Evolutionary conservation across 2,797 vertebrate genomes (phyloP), one percentile per base, ranked within the genome.

Genomic region (Pseudochromis fuscus): DNA sequence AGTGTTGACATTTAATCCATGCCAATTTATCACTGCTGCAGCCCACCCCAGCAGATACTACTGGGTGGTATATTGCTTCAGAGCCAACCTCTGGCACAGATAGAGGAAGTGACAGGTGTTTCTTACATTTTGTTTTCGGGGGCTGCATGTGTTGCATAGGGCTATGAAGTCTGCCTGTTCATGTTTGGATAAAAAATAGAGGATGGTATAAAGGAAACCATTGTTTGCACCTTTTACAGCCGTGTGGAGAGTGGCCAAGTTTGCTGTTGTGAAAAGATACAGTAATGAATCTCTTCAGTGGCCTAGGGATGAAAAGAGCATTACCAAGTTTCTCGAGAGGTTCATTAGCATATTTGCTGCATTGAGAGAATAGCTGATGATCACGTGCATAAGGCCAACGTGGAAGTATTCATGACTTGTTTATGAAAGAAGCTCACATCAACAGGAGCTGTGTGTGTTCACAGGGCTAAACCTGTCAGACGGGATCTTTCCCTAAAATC

Each of bases 1-100:
- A 68, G 82, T 71, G 79, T 73, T 91, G 92, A 93, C 93, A 91
- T 91, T 92, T 91, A 89, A 89, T 92, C 89, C 87, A 90, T 89
- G 86, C 77, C 80, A 92, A 89, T 92, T 91, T 77, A 88, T 91
- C 81, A 86, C 66, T 8, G 52, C 83, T 71, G 75, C 82, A 84
- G 69, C 69, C 80, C 74, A 82, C 78, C 74, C 25, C 31, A 44
- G 71, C 66, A 84, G 74, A 85, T 48, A 66, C 77, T 67, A 65
- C 77, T 56, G 76, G 75, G 77, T 80, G 75, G 70, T 81, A 72
- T 69, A 67, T 82, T 71, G 58, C 75, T 81, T 86, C 77, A 67
- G 74, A 89, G 71, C 67, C 66, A 77, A 83, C 77, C 60, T 66
- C 50, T 76, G 77, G 68, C 60, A 61, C 65, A 58, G 59, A 68